A percentile compares a stretch with the other conserved stretches of the same genome.
phyloP scores from a whole-genome alignment of 2,888 invertebrate species.

The Cinara cedri region DNA sequence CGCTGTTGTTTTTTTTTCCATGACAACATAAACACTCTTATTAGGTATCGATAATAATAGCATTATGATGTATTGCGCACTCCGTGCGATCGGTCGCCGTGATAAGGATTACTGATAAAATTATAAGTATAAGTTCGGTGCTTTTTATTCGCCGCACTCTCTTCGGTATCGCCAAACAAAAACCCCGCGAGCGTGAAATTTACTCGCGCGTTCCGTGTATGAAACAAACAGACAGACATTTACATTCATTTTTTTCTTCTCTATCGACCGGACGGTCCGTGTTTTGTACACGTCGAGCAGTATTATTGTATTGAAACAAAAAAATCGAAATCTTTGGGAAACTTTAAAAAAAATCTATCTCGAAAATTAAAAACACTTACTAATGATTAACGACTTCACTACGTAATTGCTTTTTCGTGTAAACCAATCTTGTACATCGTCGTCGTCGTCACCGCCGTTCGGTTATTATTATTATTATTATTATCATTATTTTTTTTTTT shows the following conservation, averaged over 20 bases:
- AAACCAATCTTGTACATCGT: slow-evolving; percentile 47
- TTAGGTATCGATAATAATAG: background rate
- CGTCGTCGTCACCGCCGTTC: background rate
- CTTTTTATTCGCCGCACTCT: too few species aligned
- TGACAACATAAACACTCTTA: slow-evolving; percentile 17
- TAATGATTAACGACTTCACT: slow-evolving; percentile 49
- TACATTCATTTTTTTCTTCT: slow-evolving; percentile 3
- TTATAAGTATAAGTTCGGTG: too few species aligned
- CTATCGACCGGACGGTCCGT: background rate
- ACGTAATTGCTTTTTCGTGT: slow-evolving; percentile 55
- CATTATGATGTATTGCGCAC: slow-evolving; percentile 13
- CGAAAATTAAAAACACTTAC: slow-evolving; percentile 33
- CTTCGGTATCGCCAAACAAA: too few species aligned
- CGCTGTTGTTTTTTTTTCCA: slow-evolving; percentile 5
- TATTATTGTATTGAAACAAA: slow-evolving; percentile 36
- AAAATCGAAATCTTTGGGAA: slow-evolving; percentile 30
- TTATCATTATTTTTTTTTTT: too few species aligned
- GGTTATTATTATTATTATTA: slow-evolving; percentile 25
- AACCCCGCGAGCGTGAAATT: too few species aligned
- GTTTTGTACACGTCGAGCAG: background rate
- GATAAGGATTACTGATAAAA: too few species aligned
- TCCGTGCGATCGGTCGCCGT: background rate
- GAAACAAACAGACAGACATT: slow-evolving; percentile 2
- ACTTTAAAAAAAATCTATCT: background rate
- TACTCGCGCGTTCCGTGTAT: background rate